Evolutionary conservation across 2,797 vertebrate species (phyloP).

Genomic region (Pangasius mekongensis): DNA sequence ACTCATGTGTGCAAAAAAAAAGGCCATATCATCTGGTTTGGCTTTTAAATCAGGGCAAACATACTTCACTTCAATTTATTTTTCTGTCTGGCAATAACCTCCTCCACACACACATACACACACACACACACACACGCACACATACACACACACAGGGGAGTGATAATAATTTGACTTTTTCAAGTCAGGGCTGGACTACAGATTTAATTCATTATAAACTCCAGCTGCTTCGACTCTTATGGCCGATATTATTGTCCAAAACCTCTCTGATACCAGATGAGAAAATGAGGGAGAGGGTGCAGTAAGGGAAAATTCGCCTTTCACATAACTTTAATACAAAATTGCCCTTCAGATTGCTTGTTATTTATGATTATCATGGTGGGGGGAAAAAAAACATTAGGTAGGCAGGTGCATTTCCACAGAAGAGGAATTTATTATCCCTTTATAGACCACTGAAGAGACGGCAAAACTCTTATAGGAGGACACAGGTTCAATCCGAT

Average conservation of each 20-base stretch:
- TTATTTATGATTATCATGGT: conserved; percentile 84
- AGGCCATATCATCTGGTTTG: conserved; percentile 67
- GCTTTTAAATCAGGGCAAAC: conserved; percentile 77
- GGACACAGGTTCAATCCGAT: conserved; percentile 75
- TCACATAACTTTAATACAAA: conserved; percentile 75
- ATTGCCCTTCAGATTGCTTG: conserved; percentile 82
- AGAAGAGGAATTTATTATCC: conserved; percentile 79
- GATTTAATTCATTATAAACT: conserved; percentile 81
- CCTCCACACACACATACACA: not conserved
- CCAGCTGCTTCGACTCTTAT: conserved; percentile 77
- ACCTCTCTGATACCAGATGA: conserved; percentile 74
- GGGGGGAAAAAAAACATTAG: conserved; percentile 52
- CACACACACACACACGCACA: conserved; percentile 71
- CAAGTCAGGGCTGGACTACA: conserved; percentile 78
- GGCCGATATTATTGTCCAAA: conserved; percentile 78
- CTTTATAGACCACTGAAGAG: conserved; percentile 83
- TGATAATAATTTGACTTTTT: conserved; percentile 87
- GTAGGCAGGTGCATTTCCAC: conserved; percentile 79
- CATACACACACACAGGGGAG: conserved; percentile 72
- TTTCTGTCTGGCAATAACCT: conserved; percentile 64
- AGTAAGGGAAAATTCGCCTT: conserved; percentile 52
- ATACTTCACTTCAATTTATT: conserved; percentile 82
- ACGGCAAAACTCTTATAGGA: conserved; percentile 82
- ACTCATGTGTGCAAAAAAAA: not conserved
- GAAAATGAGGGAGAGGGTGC: conserved; percentile 47